These are phyloP conservation scores for Nymphalis urticae DNA, from an alignment of 2,888 invertebrate genomes.

Conservation along the genomic window DNA sequence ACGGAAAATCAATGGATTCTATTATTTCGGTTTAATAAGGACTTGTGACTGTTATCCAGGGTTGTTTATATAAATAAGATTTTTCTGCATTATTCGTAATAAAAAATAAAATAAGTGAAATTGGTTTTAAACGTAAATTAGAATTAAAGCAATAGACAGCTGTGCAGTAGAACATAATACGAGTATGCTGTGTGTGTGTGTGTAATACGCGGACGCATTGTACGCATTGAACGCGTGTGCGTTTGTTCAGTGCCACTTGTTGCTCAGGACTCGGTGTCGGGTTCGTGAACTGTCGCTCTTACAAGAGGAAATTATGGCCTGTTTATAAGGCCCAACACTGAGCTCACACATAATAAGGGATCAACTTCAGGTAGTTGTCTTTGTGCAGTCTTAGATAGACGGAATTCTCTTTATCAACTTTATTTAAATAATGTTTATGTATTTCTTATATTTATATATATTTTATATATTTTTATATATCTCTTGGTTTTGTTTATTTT, in stretches of 20 bases:
- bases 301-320: constrained; percentile 39
- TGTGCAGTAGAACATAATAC: constrained; percentile 19
- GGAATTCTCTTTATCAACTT: neutral
- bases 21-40: too few relatives aligned
- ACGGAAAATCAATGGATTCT: too few relatives aligned
- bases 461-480: neutral
- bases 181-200: constrained; percentile 13
- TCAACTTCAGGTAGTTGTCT: constrained; percentile 46
- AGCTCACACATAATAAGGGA: constrained; percentile 40
- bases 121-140: constrained; percentile 11
- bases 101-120: neutral
- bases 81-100: too few relatives aligned
- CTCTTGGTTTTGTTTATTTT: neutral
- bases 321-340: constrained; percentile 37
- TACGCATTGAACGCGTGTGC: constrained; percentile 25
- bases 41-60: too few relatives aligned
- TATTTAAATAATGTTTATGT: neutral
- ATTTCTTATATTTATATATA: neutral
- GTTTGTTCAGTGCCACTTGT: constrained; percentile 38
- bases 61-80: too few relatives aligned
- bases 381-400: constrained; percentile 39
- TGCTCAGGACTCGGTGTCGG: constrained; percentile 37
- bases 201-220: constrained; percentile 6
- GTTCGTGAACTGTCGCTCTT: constrained; percentile 41
- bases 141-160: constrained; percentile 23